Conservation (phyloP, 2,113 vertebrate species). For the Madoqua kirkii region DNA sequence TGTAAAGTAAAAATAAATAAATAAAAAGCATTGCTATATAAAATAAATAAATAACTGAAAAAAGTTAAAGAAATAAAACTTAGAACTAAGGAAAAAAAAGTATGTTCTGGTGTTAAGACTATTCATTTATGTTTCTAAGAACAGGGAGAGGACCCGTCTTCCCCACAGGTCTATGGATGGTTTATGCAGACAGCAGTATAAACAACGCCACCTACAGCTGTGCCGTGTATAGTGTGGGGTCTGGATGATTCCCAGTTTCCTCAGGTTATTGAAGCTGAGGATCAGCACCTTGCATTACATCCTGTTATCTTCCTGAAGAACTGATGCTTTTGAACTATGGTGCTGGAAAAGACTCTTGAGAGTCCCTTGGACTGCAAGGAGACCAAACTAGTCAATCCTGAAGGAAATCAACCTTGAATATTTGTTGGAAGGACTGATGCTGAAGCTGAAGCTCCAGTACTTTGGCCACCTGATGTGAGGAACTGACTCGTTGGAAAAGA, state of each 20-base stretch:
- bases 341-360: not conserved
- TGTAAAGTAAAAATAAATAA: too few species aligned
- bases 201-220: not conserved
- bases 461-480: not conserved
- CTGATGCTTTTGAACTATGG: not conserved
- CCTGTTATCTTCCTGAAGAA: not conserved
- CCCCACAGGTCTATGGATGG: not conserved
- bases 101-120: not conserved
- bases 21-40: too few species aligned
- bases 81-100: too few species aligned
- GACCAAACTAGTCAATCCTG: not conserved
- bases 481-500: not conserved
- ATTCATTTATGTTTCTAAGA: not conserved
- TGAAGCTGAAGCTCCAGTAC: not conserved
- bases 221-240: not conserved
- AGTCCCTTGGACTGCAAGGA: not conserved
- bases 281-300: not conserved
- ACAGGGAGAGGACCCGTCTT: not conserved
- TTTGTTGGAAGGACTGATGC: not conserved
- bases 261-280: not conserved
- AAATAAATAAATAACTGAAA: too few species aligned
- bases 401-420: not conserved
- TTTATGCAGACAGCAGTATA: rapidly evolving
- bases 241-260: not conserved
- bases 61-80: too few species aligned